Conservation (phyloP, 1,140 invertebrate species). For the Pristionchus pacificus region DNA sequence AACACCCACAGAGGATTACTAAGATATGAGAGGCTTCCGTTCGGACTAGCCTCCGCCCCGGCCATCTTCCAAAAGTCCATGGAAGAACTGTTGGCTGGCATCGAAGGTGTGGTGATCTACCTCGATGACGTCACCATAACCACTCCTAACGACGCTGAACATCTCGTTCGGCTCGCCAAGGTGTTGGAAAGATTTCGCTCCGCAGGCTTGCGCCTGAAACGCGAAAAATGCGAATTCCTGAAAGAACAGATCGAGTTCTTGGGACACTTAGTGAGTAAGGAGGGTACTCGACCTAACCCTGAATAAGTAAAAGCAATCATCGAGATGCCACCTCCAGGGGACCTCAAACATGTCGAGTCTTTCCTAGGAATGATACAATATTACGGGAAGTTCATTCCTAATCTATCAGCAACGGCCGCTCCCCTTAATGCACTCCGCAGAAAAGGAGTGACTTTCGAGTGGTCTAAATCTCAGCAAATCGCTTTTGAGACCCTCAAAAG, state of each 20-base stretch:
- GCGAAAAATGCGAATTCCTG: constrained; percentile 27
- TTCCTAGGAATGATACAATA: constrained; percentile 40
- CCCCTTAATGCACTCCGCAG: constrained; percentile 26
- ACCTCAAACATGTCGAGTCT: constrained; percentile 28
- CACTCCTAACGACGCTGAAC: constrained; percentile 12
- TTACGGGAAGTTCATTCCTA: constrained; percentile 24
- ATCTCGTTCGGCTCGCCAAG: constrained; percentile 4
- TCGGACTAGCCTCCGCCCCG: constrained; percentile 61
- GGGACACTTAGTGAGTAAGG: constrained; percentile 20
- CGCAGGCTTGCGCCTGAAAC: constrained; percentile 17
- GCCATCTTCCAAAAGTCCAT: constrained; percentile 63
- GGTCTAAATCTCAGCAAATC: no score
- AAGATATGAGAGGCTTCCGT: constrained; percentile 55
- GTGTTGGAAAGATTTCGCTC: constrained; percentile 18
- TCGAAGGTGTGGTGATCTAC: constrained; percentile 44
- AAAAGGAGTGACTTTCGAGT: no score
- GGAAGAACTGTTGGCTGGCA: constrained; percentile 54
- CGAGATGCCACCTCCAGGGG: constrained; percentile 34
- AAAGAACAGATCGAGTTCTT: constrained; percentile 11
- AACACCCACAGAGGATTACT: constrained; percentile 40
- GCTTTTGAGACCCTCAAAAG: no score
- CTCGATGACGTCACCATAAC: constrained; percentile 40
- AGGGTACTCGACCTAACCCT: constrained; percentile 21
- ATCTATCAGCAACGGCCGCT: neutral
- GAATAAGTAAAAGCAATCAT: constrained; percentile 22